phyloP scores from a whole-genome alignment of 2,113 vertebrate genomes.

The Hylia prasina region DNA sequence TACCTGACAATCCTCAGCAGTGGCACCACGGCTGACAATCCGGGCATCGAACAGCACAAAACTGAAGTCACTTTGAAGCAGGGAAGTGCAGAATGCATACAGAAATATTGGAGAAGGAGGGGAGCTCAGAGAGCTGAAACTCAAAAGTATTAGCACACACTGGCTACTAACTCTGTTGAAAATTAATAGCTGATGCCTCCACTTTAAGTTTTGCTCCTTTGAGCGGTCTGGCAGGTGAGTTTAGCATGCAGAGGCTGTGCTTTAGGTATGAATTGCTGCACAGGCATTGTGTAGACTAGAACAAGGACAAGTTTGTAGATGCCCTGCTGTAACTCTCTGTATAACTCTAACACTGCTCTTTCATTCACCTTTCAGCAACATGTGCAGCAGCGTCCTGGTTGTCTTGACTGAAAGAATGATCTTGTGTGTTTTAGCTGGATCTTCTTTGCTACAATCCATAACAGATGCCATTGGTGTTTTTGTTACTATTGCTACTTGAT shows the following conservation, averaged over 20 bases:
- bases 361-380: not conserved
- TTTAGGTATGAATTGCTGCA: not conserved
- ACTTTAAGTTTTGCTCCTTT: not conserved
- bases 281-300: not conserved
- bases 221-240: not conserved
- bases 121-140: not conserved
- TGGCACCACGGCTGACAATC: not conserved
- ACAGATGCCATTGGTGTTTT: conserved; percentile 49
- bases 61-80: not conserved
- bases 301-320: not conserved
- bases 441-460: conserved; percentile 41
- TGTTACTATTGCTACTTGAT: conserved; percentile 25
- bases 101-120: not conserved
- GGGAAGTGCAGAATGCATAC: not conserved
- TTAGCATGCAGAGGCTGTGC: not conserved
- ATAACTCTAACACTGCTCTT: not conserved
- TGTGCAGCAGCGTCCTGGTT: not conserved
- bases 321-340: not conserved
- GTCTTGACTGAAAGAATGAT: conserved; percentile 20
- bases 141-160: not conserved
- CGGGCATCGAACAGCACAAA: not conserved
- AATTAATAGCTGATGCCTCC: not conserved
- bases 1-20: not conserved
- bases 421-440: conserved; percentile 33
- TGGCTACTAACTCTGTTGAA: not conserved